Evolutionary conservation across 2,888 invertebrate genomes (phyloP).

Genomic region (Scaptomyza parva): DNA sequence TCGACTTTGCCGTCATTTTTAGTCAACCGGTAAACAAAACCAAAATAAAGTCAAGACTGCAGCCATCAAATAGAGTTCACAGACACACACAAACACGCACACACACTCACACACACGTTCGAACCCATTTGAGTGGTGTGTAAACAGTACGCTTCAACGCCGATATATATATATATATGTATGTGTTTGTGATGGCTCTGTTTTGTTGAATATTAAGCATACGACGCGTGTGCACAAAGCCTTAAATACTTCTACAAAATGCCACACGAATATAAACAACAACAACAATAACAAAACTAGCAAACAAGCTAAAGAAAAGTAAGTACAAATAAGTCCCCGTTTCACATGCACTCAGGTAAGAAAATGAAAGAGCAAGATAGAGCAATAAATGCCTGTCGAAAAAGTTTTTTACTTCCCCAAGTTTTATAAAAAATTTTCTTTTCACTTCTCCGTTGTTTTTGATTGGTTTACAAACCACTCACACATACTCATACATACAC

Average conservation of each 20-base stretch:
- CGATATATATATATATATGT: constrained; percentile 14
- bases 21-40: constrained; percentile 37
- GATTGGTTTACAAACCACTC: too few relatives aligned
- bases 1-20: constrained; percentile 34
- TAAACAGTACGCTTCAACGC: constrained; percentile 57
- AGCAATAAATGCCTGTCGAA: constrained; percentile 16
- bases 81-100: not conserved
- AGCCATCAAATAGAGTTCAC: constrained; percentile 25
- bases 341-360: not conserved
- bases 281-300: constrained; percentile 4
- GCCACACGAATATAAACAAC: constrained; percentile 10
- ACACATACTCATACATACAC: not conserved
- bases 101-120: not conserved
- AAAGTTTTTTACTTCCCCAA: constrained; percentile 17
- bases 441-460: constrained; percentile 1
- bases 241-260: constrained; percentile 41
- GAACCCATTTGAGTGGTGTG: constrained; percentile 32
- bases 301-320: constrained; percentile 12
- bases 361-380: not conserved
- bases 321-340: not conserved
- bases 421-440: constrained; percentile 12
- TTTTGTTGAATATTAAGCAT: constrained; percentile 45
- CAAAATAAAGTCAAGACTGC: constrained; percentile 38
- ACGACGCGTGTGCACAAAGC: constrained; percentile 49
- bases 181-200: constrained; percentile 29